Conservation (phyloP, 2,888 invertebrate genomes). For the Trachelus iudaicus region DNA sequence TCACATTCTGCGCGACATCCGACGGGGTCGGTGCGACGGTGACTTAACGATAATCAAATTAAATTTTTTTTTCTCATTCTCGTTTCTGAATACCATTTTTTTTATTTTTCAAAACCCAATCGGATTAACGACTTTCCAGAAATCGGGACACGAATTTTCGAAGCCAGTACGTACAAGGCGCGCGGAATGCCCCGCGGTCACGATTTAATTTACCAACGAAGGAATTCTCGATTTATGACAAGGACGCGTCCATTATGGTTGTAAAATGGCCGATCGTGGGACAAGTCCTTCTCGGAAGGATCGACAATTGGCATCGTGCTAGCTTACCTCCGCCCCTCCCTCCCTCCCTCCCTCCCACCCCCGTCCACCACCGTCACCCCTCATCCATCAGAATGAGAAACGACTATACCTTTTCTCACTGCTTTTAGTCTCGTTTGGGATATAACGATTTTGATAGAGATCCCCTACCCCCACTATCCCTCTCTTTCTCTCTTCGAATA, state of each 20-base stretch:
- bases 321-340: not conserved
- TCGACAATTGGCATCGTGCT: not conserved
- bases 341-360: rapidly evolving
- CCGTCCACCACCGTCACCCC: not conserved
- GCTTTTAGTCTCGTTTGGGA: not conserved
- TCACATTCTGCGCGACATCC: no score
- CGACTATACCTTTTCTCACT: not conserved
- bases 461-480: not conserved
- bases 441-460: not conserved
- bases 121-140: not conserved
- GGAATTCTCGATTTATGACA: not conserved
- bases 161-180: not conserved
- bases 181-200: not conserved
- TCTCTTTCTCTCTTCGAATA: not conserved
- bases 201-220: not conserved
- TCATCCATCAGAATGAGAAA: not conserved
- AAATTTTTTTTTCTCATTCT: not conserved
- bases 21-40: not conserved
- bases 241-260: not conserved
- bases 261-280: not conserved
- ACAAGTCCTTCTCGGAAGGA: not conserved
- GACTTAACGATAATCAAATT: not conserved
- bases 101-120: not conserved
- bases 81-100: not conserved
- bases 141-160: not conserved